These are phyloP conservation scores for Heliornis fulica DNA, from an alignment of 2,113 vertebrate genomes.

Conservation along the genomic window DNA sequence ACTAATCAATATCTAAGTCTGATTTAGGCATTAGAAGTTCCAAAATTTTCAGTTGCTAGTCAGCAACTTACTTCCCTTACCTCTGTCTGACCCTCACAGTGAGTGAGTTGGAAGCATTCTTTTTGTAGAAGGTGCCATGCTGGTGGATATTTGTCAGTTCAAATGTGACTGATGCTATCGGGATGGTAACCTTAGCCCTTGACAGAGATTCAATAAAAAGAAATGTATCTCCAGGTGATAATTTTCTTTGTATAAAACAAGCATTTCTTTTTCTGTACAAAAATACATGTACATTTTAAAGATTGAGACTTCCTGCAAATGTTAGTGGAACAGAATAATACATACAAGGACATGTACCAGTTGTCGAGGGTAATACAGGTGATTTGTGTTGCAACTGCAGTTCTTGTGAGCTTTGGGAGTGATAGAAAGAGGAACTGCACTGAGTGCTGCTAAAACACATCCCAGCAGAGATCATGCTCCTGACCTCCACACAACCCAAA, in stretches of 20 bases:
- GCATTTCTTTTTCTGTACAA: neutral
- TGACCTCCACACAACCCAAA: neutral
- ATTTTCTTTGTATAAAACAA: neutral
- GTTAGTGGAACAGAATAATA: neutral
- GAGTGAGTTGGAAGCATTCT: neutral
- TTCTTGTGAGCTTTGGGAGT: neutral
- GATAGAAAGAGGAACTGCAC: neutral
- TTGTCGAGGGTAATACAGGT: neutral
- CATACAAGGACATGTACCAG: neutral
- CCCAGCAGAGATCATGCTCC: neutral
- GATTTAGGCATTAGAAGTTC: neutral
- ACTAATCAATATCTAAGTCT: neutral
- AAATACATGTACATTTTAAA: neutral
- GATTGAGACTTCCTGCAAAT: neutral
- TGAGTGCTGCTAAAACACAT: neutral
- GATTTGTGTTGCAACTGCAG: neutral
- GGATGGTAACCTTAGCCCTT: neutral
- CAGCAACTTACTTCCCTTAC: fast-evolving
- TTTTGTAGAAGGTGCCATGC: neutral
- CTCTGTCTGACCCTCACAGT: neutral
- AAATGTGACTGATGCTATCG: neutral
- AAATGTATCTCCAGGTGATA: neutral
- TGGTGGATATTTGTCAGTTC: neutral
- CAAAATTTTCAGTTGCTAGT: neutral
- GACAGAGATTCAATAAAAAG: neutral